Conservation (phyloP, 2,888 invertebrate species). For the Eupeodes luniger region DNA sequence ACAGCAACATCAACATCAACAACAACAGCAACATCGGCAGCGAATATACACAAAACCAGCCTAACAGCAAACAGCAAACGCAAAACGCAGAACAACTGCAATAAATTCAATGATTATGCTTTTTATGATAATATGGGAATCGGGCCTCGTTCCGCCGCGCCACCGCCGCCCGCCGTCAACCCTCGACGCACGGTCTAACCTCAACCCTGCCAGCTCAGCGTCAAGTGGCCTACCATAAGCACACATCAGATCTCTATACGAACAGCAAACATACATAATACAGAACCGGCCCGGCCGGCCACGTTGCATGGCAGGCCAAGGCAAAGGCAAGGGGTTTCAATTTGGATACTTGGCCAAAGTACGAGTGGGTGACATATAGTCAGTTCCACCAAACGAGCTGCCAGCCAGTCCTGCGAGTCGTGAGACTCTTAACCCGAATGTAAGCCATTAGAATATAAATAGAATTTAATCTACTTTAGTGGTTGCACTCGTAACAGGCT, state of each 20-base stretch:
- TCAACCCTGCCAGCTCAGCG: conserved; percentile 53
- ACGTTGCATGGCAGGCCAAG: conserved; percentile 1
- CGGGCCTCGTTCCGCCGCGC: conserved; percentile 24
- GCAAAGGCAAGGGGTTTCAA: conserved; percentile 56
- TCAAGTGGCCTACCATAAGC: conserved; percentile 58
- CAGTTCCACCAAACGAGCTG: conserved; percentile 63
- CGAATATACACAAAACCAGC: conserved; percentile 41
- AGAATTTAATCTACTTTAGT: conserved; percentile 74
- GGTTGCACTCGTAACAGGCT: conserved; percentile 68
- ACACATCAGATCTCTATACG: background rate
- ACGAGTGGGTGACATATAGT: conserved; percentile 70
- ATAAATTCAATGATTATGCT: conserved; percentile 75
- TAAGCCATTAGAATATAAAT: conserved; percentile 75
- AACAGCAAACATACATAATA: conserved; percentile 1
- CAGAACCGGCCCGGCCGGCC: background rate
- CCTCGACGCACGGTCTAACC: conserved; percentile 33
- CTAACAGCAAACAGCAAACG: conserved; percentile 46
- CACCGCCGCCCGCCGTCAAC: background rate
- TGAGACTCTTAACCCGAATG: conserved; percentile 74
- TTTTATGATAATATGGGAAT: conserved; percentile 69
- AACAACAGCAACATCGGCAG: conserved; percentile 36
- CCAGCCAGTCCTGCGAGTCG: conserved; percentile 48
- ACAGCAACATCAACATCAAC: conserved; percentile 63
- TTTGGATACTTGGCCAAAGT: conserved; percentile 57
- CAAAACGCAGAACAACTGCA: conserved; percentile 67